Base-by-base conservation (phyloP, 2,888 invertebrate genomes). In the Argyra leucocephala region DNA sequence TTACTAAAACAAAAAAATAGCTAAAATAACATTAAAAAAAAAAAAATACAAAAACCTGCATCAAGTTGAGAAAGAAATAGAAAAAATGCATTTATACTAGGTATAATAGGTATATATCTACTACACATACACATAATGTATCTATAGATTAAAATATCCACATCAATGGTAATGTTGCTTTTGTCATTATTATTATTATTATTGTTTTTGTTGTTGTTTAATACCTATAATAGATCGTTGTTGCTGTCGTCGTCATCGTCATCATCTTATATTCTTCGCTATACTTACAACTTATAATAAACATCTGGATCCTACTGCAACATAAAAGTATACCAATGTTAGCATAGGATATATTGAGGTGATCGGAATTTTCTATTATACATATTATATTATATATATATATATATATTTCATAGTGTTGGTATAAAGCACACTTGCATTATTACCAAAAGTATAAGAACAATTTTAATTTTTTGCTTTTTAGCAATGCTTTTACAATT, bases 251-350 rank as follows among this genome's bases (percentile, higher is more conserved):
- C 31, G 31, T 26, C 26, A 9, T 26, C 37, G 10, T 37, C 37
- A 12, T 37, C 37, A 12, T 48, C 48, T 2, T 10, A 31, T 10
- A 31, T 7, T 48, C 18, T n/a, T 48, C 48, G 31, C 12, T 31
- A 31, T 7, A 7, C 7, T 31, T 31, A 6, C 7, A 31, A 31
- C 18, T 37, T 31, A 10, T 15, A 18, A 48, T 18, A 48, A 48
- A 48, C 48, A 48, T 48, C 48, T 48, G 48, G 48, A 48, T 48
- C 48, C 48, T 48, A 48, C 48, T 48, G 31, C 31, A 48, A 31
- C 2, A 31, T 6, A 48, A 15, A 48, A 15, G 6, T 48, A 48
- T 48, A 18, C 48, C 48, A 48, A 48, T 48, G 12, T 48, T 9
- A 48, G 48, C 48, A 48, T 48, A 48, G 48, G 18, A 48, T n/a